Conservation (phyloP, 2,888 invertebrate genomes). For the Steromphala cineraria region DNA sequence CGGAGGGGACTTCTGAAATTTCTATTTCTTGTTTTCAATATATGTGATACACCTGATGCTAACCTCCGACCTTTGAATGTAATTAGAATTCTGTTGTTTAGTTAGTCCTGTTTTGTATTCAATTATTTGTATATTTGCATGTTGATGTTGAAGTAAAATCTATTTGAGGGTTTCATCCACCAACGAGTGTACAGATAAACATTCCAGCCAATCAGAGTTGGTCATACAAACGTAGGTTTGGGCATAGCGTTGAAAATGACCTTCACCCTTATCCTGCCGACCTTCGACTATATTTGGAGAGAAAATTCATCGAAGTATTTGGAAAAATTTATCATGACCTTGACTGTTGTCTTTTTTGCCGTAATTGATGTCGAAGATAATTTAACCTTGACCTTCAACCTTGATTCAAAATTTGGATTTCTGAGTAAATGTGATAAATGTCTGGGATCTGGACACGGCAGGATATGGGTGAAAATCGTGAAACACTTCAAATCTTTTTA, state of each 20-base stretch:
- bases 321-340: no score
- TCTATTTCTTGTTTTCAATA: neutral
- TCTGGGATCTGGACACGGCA: no score
- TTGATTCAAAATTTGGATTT: no score
- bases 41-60: neutral
- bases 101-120: neutral
- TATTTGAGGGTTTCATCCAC: conserved; percentile 6
- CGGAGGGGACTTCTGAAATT: neutral
- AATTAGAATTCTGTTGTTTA: neutral
- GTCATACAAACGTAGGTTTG: neutral
- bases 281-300: no score
- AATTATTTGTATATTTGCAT: conserved; percentile 18
- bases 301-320: no score
- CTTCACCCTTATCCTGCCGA: neutral
- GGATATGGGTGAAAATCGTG: no score
- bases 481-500: no score
- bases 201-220: conserved; percentile 15
- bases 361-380: no score
- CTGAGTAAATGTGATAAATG: no score
- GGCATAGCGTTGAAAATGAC: neutral
- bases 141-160: conserved; percentile 6
- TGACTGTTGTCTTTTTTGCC: no score
- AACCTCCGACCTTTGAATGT: neutral
- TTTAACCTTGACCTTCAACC: no score
- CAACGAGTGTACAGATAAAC: conserved; percentile 13